Evolutionary conservation across 2,888 invertebrate genomes (phyloP).

Genomic region (Auanema sp.): DNA sequence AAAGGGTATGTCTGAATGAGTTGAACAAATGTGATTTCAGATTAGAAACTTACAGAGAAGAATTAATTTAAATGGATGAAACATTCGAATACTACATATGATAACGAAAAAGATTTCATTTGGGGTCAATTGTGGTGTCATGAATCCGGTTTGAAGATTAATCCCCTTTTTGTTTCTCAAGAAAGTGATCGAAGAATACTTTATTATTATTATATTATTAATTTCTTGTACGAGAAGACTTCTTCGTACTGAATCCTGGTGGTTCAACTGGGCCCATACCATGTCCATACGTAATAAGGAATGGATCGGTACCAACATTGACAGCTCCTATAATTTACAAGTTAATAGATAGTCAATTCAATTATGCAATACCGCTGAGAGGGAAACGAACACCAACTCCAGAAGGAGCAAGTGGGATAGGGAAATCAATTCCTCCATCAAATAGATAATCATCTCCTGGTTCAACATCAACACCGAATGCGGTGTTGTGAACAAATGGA

Average conservation of each 20-base stretch:
- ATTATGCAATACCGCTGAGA: slow-evolving; percentile 28
- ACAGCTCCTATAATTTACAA: slow-evolving; percentile 43
- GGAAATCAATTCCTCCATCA: slow-evolving; percentile 55
- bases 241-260: slow-evolving; percentile 24
- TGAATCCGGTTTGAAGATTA: too few species aligned
- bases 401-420: slow-evolving; percentile 49
- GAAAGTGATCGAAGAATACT: too few species aligned
- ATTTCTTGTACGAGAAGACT: too few species aligned
- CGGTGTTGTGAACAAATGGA: slow-evolving; percentile 56
- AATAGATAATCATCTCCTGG: slow-evolving; percentile 55
- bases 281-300: slow-evolving; percentile 55
- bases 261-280: slow-evolving; percentile 38
- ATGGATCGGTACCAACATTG: slow-evolving; percentile 55
- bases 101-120: too few species aligned
- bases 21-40: too few species aligned
- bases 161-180: too few species aligned
- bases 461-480: slow-evolving; percentile 55
- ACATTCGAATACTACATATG: too few species aligned
- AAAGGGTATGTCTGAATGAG: neutral
- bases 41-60: too few species aligned
- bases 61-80: too few species aligned
- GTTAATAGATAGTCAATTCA: neutral
- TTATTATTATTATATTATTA: too few species aligned
- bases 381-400: slow-evolving; percentile 58
- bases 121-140: too few species aligned